phyloP scores from a whole-genome alignment of 2,888 invertebrate species.

The Cepaea hortensis region DNA sequence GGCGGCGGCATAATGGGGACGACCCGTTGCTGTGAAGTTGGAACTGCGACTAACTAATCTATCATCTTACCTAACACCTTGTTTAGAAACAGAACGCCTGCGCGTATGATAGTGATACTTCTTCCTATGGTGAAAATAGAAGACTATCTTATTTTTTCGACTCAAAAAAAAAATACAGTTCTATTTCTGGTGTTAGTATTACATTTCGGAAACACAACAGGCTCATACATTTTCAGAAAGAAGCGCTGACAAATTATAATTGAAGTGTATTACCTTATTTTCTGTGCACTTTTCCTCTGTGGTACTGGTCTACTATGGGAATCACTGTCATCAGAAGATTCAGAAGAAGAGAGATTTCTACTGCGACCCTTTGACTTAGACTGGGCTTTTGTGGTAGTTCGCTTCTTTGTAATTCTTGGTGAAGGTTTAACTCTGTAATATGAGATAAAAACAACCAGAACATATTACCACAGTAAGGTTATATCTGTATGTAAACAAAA shows the following conservation, averaged over 20 bases:
- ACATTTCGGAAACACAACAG: not conserved
- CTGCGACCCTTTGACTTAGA: constrained; percentile 44
- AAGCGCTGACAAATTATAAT: too few relatives aligned
- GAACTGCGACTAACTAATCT: too few relatives aligned
- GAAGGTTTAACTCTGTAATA: constrained; percentile 37
- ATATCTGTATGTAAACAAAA: too few relatives aligned
- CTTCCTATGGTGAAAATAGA: constrained; percentile 37
- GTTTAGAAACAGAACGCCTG: constrained; percentile 41
- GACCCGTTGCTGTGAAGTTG: too few relatives aligned
- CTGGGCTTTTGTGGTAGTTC: constrained; percentile 36
- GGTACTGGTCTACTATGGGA: constrained; percentile 57
- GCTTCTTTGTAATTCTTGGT: constrained; percentile 49
- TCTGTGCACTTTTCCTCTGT: constrained; percentile 57
- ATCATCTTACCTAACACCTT: constrained; percentile 46
- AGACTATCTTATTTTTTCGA: not conserved
- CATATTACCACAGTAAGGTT: not conserved
- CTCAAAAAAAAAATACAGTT: not conserved
- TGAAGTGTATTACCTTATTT: constrained; percentile 61
- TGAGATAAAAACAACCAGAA: not conserved
- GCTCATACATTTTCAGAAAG: too few relatives aligned
- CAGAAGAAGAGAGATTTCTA: constrained; percentile 58
- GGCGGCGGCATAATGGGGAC: too few relatives aligned
- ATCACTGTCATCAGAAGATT: constrained; percentile 70
- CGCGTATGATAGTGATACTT: constrained; percentile 42
- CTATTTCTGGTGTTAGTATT: not conserved